Evolutionary conservation across 2,797 vertebrate genomes (phyloP).

Genomic region (Lithobates sylvaticus): DNA sequence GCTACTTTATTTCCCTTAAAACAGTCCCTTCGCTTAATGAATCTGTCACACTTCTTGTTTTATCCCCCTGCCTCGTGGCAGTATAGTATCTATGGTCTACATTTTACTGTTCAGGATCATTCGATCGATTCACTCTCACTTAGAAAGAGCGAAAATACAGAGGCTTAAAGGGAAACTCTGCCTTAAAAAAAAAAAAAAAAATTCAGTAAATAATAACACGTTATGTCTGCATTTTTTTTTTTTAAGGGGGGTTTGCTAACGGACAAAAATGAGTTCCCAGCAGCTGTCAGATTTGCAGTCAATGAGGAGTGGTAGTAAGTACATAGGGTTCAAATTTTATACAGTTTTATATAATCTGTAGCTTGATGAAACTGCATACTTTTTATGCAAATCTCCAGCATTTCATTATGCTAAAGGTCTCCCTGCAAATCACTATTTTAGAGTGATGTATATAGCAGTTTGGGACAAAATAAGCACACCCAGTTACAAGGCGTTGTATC

Average conservation of each 20-base stretch:
- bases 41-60: not conserved
- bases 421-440: not conserved
- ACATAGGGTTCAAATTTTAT: not conserved
- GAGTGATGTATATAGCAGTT: not conserved
- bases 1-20: not conserved
- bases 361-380: not conserved
- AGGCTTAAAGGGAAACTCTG: not conserved
- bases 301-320: not conserved
- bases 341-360: not conserved
- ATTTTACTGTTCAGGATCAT: not conserved
- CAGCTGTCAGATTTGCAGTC: not conserved
- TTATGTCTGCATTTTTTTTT: too few species aligned
- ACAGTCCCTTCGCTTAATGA: not conserved
- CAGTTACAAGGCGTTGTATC: not conserved
- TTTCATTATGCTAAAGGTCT: too few species aligned
- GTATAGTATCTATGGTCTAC: not conserved
- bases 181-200: not conserved
- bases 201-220: not conserved
- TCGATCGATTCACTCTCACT: not conserved
- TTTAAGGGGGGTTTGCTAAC: not conserved
- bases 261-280: not conserved
- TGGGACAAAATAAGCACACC: not conserved
- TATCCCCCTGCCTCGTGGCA: not conserved
- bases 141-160: not conserved
- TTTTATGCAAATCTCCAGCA: not conserved